Percentiles rank a stretch among this genome's conserved stretches.
phyloP scores from a whole-genome alignment of 2,797 vertebrate species.

The Chiroxiphia lanceolata region DNA sequence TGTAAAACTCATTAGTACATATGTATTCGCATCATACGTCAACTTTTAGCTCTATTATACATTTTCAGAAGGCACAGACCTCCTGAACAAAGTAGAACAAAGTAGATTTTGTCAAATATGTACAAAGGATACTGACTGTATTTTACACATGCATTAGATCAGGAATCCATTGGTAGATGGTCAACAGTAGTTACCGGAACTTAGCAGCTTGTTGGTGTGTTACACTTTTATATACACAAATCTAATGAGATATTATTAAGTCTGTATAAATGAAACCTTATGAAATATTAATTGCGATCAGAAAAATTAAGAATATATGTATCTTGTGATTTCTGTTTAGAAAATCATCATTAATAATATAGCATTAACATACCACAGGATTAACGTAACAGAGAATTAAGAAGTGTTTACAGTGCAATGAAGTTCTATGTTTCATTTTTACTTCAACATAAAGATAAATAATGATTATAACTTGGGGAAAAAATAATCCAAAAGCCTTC shows the following conservation, averaged over 20 bases:
- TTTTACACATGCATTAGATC: not conserved
- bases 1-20: not conserved
- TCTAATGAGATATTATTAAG: not conserved
- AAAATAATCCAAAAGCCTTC: not conserved
- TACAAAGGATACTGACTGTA: not conserved
- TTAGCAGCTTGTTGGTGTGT: not conserved
- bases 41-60: not conserved
- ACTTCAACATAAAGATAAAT: not conserved
- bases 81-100: not conserved
- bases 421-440: not conserved
- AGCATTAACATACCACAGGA: not conserved
- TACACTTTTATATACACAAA: not conserved
- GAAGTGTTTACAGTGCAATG: not conserved
- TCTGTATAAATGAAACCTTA: not conserved
- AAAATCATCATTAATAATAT: not conserved
- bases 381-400: not conserved
- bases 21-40: not conserved
- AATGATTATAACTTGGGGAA: not conserved
- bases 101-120: not conserved
- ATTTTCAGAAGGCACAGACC: not conserved
- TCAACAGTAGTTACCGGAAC: not conserved
- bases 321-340: not conserved
- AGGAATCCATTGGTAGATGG: not conserved
- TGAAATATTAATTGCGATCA: not conserved
- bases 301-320: not conserved